Base-by-base conservation (phyloP, 1,140 invertebrate species). In the Tribolium madens region DNA sequence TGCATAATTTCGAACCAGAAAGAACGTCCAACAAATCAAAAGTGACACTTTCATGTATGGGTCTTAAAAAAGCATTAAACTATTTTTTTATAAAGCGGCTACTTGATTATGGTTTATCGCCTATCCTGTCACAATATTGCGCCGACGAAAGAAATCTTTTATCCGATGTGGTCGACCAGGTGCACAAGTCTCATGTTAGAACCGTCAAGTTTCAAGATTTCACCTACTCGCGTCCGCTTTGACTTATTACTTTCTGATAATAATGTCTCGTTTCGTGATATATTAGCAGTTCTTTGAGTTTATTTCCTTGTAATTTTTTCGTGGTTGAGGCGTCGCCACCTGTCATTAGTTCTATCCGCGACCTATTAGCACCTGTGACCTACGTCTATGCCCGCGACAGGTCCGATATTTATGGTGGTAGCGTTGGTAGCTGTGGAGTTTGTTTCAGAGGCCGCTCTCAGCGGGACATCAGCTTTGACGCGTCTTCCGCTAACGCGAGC, bases 91-190 rank as follows among this genome's bases (percentile, higher is more conserved):
- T 81, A 81, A 79, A 42, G 57, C 74, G 60, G 79, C 81, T 80
- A 80, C 81, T 82, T 82, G 81, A 82, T 82, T 82, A 82, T 82
- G 78, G 70, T 82, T 82, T 82, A 82, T 82, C 81, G 68, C 79
- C 79, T 74, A 60, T 73, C 78, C 79, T 82, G 81, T 82, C 81
- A 81, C 79, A 81, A 79, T 79, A 79, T 79, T 76, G 70, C 73
- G 71, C 75, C 79, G 80, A 76, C 78, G 73, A 76, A 77, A 78
- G 78, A 81, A 79, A 80, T 81, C 78, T 47, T 72, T 72, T 72
- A 72, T 52, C 33, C 18, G 31, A 42, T 26, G 5, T 15, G 46
- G 50, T 72, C 70, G 17, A 50, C 70, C 70, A 50, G 57, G 21
- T 64, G 57, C 21, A 60, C 21, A 13, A 12, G 17, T 21, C 42